Conservation (phyloP, 2,113 vertebrate genomes). For the Orientallactaga bullata region DNA sequence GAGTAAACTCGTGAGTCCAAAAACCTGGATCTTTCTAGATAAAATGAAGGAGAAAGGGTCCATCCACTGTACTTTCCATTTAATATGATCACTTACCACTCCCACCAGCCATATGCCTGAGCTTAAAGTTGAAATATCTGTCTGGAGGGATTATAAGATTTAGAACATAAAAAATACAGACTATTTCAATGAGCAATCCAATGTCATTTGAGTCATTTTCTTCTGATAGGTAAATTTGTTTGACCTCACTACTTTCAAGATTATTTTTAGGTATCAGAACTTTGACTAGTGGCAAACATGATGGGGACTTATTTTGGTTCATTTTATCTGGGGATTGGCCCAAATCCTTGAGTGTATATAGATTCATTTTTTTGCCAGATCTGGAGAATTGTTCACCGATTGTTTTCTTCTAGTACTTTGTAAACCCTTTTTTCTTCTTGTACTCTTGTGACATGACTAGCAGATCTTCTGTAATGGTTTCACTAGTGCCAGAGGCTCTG, state of each 20-base stretch:
- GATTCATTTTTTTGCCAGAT: not conserved
- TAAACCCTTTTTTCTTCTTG: not conserved
- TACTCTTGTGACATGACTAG: not conserved
- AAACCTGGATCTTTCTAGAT: no score
- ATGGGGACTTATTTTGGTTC: not conserved
- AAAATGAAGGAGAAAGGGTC: no score
- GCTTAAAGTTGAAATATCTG: no score
- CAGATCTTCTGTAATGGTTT: not conserved
- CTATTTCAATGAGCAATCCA: not conserved
- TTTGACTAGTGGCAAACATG: not conserved
- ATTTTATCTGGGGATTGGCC: not conserved
- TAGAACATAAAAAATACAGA: no score
- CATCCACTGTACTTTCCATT: no score
- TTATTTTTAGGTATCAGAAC: not conserved
- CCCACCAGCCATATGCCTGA: no score
- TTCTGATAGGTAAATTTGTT: not conserved
- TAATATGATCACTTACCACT: no score
- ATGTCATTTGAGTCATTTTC: not conserved
- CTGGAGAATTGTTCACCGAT: not conserved
- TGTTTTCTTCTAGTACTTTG: not conserved
- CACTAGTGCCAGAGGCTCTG: not conserved
- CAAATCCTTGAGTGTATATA: not conserved
- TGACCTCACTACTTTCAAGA: not conserved
- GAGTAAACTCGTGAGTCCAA: no score
- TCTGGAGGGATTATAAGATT: no score